Conservation (phyloP, 2,113 vertebrate genomes). For the Python bivittatus region DNA sequence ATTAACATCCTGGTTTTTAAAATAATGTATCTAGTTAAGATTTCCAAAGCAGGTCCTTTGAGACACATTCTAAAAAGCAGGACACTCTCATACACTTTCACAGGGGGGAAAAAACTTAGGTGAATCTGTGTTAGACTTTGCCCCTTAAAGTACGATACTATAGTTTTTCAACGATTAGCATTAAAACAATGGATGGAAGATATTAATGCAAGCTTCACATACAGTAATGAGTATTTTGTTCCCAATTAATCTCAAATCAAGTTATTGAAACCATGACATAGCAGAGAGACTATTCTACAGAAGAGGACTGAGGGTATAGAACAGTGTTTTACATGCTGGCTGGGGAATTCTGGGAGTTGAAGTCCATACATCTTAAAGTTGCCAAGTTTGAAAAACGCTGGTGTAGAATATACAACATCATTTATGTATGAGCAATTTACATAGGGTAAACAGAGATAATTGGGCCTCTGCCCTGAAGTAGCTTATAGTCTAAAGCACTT, state of each 20-base stretch:
- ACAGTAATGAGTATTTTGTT: background rate
- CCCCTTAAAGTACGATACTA: background rate
- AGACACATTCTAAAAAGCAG: background rate
- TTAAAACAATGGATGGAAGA: background rate
- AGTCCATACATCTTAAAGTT: background rate
- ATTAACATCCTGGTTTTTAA: background rate
- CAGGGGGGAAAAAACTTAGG: background rate
- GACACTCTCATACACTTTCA: background rate
- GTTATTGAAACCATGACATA: background rate
- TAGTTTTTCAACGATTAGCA: background rate
- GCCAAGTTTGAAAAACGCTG: background rate
- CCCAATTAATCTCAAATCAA: background rate
- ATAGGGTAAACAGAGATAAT: background rate
- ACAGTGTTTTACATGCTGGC: background rate
- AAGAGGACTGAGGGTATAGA: background rate
- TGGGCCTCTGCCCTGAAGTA: background rate
- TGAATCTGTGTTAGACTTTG: background rate
- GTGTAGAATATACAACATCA: background rate
- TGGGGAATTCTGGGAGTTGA: background rate
- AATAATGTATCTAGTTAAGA: background rate
- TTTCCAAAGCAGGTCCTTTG: background rate
- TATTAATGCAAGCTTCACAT: background rate
- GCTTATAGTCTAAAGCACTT: background rate
- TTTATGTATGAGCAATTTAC: background rate
- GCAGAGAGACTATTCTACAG: background rate